phyloP scores from a whole-genome alignment of 2,888 invertebrate species.

The Lumbricus terrestris region DNA sequence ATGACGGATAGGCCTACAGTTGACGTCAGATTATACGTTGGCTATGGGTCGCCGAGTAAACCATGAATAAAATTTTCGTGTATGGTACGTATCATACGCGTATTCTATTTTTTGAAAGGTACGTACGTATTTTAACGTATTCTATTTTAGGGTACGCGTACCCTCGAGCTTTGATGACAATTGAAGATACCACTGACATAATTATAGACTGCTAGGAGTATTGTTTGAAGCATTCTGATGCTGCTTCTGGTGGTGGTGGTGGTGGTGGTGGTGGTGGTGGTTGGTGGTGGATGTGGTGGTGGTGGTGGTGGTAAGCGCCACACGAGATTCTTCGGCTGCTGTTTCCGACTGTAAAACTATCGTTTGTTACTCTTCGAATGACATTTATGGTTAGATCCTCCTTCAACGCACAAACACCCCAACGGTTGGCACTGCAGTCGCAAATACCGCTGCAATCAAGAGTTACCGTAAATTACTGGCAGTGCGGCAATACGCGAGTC shows the following conservation, averaged over 20 bases:
- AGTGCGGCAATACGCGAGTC: not conserved
- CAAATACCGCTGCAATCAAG: not conserved
- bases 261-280: not conserved
- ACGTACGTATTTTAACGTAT: too few species aligned
- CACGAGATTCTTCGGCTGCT: not conserved
- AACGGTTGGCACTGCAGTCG: not conserved
- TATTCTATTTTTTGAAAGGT: too few species aligned
- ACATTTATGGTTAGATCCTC: not conserved
- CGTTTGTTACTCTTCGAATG: not conserved
- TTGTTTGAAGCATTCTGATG: not conserved
- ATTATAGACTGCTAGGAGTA: too few species aligned
- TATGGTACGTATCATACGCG: too few species aligned
- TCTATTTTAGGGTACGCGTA: too few species aligned
- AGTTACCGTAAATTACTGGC: not conserved
- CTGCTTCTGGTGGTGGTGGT: not conserved
- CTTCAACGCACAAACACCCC: not conserved
- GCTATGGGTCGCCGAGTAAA: too few species aligned
- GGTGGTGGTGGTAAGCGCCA: not conserved
- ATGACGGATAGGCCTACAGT: too few species aligned
- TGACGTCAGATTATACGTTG: too few species aligned
- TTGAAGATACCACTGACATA: too few species aligned
- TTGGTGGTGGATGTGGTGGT: too few species aligned
- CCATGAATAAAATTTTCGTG: too few species aligned
- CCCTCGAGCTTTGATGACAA: too few species aligned
- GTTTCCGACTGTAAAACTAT: not conserved